A percentile compares a stretch with the other conserved stretches of the same genome.
These are phyloP conservation scores for Pocota personata DNA, from an alignment of 2,888 invertebrate genomes.

Conservation along the genomic window DNA sequence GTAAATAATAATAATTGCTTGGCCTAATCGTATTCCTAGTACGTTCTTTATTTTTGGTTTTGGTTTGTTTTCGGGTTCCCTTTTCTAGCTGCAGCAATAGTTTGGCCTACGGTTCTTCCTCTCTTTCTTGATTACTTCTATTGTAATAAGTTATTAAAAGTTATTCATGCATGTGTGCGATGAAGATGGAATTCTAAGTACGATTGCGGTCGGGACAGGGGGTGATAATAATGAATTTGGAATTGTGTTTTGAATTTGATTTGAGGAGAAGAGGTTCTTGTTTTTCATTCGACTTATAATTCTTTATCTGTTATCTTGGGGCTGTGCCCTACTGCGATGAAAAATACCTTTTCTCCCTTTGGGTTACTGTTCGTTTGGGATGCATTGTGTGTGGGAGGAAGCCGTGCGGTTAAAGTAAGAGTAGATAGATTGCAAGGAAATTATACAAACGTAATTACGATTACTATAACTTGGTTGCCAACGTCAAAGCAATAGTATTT, in stretches of 20 bases:
- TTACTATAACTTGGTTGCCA: conserved; percentile 6
- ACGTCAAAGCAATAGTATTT: neutral
- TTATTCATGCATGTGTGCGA: conserved; percentile 32
- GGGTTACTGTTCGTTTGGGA: neutral
- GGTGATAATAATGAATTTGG: conserved; percentile 11
- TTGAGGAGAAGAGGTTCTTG: neutral
- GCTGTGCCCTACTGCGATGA: conserved; percentile 51
- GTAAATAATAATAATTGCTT: conserved; percentile 54
- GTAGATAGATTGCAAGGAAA: neutral
- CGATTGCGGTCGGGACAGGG: conserved; percentile 4
- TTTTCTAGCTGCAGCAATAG: conserved; percentile 3
- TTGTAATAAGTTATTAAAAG: conserved; percentile 55
- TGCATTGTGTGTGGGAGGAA: conserved; percentile 27
- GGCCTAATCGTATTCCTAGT: conserved; percentile 51
- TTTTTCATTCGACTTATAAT: neutral
- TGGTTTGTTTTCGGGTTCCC: neutral
- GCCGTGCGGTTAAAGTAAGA: neutral
- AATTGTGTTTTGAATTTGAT: conserved; percentile 24
- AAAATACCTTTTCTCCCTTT: neutral
- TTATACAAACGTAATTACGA: conserved; percentile 1
- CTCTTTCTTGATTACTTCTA: conserved; percentile 50
- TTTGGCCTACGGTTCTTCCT: conserved; percentile 15
- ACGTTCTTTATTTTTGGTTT: conserved; percentile 39
- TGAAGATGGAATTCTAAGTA: conserved; percentile 26
- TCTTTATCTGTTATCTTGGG: conserved; percentile 1